Evolutionary conservation across 2,797 vertebrate species (phyloP).

Genomic region (Trachops cirrhosus): DNA sequence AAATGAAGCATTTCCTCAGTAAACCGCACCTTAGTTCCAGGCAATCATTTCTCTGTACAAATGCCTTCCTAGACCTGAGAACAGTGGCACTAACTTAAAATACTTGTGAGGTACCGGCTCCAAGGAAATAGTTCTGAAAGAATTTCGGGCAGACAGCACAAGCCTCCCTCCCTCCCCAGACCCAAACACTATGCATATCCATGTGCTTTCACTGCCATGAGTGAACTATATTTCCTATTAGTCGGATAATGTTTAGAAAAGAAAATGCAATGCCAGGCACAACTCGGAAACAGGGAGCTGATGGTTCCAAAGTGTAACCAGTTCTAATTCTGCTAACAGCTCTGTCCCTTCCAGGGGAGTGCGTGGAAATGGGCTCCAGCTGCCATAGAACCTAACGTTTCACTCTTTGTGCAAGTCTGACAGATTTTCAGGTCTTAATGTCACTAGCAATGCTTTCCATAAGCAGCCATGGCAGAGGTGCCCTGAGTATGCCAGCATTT

Average conservation of each 20-base stretch:
- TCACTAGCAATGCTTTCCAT: neutral
- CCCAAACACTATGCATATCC: neutral
- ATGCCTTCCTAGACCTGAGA: neutral
- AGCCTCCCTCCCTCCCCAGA: neutral
- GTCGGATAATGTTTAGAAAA: neutral
- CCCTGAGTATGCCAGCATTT: neutral
- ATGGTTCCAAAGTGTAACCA: neutral
- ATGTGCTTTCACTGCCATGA: neutral
- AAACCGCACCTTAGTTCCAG: neutral
- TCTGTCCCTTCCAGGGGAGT: neutral
- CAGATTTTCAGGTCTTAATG: constrained; percentile 36
- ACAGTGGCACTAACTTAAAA: neutral
- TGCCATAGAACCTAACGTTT: neutral
- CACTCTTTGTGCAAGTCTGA: neutral
- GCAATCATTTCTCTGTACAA: neutral
- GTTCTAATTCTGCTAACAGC: neutral
- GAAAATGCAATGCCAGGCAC: neutral
- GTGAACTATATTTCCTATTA: neutral
- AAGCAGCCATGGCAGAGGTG: neutral
- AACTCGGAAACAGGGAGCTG: neutral
- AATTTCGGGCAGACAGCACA: neutral
- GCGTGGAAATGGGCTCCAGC: neutral
- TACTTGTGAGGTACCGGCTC: neutral
- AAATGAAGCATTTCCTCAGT: constrained; percentile 15
- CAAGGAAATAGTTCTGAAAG: neutral